Percentiles rank a stretch among this genome's conserved stretches.
These are phyloP conservation scores for Melanerpes formicivorus DNA, from an alignment of 2,113 vertebrate species.

Conservation along the genomic window DNA sequence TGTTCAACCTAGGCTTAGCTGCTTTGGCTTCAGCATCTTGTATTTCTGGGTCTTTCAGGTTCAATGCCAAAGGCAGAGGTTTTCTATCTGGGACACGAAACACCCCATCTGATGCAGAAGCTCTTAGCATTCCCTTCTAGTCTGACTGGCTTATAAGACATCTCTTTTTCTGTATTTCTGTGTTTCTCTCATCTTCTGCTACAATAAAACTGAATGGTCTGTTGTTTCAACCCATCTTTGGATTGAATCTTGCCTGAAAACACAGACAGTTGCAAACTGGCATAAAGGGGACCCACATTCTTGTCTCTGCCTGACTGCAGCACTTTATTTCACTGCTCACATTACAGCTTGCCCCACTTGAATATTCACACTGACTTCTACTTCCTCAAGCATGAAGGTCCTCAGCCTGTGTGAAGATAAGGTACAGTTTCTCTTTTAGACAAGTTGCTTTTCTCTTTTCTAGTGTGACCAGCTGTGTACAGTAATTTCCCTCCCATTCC, in stretches of 20 bases:
- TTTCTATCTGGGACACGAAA: neutral
- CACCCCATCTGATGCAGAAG: neutral
- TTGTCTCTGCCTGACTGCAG: constrained; percentile 19
- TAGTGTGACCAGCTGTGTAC: neutral
- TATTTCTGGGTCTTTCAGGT: neutral
- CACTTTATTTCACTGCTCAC: constrained; percentile 29
- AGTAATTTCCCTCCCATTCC: neutral
- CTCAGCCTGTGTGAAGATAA: neutral
- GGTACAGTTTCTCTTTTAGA: neutral
- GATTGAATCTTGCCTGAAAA: constrained; percentile 3
- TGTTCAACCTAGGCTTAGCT: neutral
- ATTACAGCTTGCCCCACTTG: neutral
- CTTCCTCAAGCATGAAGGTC: neutral
- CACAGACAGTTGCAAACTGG: constrained; percentile 9
- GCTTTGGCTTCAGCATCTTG: neutral
- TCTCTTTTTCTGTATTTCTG: neutral
- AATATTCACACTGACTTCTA: neutral
- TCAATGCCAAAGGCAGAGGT: neutral
- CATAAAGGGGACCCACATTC: constrained; percentile 33
- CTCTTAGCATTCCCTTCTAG: neutral
- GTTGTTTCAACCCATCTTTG: constrained; percentile 32
- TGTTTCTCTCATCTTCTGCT: neutral
- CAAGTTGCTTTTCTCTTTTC: neutral
- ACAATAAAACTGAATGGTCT: constrained; percentile 1
- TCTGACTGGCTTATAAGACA: neutral